Conservation (phyloP, 2,888 invertebrate species). For the Perdita meconis region DNA sequence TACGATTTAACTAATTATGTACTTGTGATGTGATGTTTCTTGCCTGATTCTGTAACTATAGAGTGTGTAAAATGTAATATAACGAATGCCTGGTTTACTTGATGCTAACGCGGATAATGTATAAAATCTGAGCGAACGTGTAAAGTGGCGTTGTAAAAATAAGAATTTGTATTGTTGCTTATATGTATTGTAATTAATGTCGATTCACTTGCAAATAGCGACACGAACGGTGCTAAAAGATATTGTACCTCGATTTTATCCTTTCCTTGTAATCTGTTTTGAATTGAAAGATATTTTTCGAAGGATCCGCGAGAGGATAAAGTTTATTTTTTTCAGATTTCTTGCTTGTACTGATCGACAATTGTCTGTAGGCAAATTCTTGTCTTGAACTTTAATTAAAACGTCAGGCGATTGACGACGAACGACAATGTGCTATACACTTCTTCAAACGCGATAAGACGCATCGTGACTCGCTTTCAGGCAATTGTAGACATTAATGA, state of each 20-base stretch:
- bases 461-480: neutral
- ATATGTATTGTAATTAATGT: constrained; percentile 19
- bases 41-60: constrained; percentile 38
- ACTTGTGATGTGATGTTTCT: constrained; percentile 43
- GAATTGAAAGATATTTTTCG: neutral
- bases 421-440: constrained; percentile 13
- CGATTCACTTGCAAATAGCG: neutral
- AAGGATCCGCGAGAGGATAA: constrained; percentile 21
- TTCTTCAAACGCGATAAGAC: neutral
- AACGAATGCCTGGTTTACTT: neutral
- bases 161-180: constrained; percentile 8
- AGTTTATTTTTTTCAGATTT: constrained; percentile 19
- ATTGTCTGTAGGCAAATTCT: constrained; percentile 22
- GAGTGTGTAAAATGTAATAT: constrained; percentile 44
- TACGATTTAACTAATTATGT: constrained; percentile 32
- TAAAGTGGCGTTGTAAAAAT: constrained; percentile 34
- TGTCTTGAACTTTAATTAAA: constrained; percentile 11
- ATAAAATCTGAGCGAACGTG: constrained; percentile 7
- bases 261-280: constrained; percentile 2
- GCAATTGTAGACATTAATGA: constrained; percentile 6
- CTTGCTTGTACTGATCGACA: constrained; percentile 16
- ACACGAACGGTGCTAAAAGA: constrained; percentile 37
- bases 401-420: constrained; percentile 7
- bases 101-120: constrained; percentile 16
- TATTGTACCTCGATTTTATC: constrained; percentile 14